Conservation (phyloP, 2,888 invertebrate species). For the Zygothrica quintamaculata region DNA sequence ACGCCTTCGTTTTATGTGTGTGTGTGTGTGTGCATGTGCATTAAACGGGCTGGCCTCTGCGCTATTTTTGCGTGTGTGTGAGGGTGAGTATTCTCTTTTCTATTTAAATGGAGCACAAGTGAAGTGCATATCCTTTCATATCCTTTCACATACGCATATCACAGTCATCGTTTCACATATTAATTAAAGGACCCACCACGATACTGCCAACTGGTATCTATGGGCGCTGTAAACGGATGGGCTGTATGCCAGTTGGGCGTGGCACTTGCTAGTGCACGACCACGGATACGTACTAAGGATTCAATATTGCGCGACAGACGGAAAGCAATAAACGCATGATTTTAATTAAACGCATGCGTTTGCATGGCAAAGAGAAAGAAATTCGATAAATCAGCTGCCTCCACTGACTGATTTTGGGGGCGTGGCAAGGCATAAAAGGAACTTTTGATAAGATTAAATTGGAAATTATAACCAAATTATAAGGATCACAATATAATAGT, state of each 20-base stretch:
- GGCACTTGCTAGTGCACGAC: slow-evolving; percentile 22
- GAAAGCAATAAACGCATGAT: slow-evolving; percentile 54
- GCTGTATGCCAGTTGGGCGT: slow-evolving; percentile 12
- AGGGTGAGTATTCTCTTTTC: slow-evolving; percentile 65
- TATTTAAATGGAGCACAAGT: slow-evolving; percentile 81
- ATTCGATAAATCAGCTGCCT: slow-evolving; percentile 4
- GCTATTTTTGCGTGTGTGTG: slow-evolving; percentile 13
- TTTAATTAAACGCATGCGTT: slow-evolving; percentile 59
- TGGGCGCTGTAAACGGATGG: slow-evolving; percentile 7
- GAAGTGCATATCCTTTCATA: slow-evolving; percentile 65
- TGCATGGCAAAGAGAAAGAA: slow-evolving; percentile 9
- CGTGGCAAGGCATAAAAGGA: neutral
- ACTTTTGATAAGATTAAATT: too few relatives aligned
- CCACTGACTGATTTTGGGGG: slow-evolving; percentile 19
- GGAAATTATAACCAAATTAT: too few relatives aligned
- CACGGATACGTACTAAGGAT: neutral
- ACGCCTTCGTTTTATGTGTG: slow-evolving; percentile 28
- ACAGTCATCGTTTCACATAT: slow-evolving; percentile 67
- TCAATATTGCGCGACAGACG: slow-evolving; percentile 13
- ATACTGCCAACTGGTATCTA: slow-evolving; percentile 1
- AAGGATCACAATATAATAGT: too few relatives aligned
- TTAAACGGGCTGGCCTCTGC: slow-evolving; percentile 15
- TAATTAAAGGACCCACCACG: slow-evolving; percentile 63
- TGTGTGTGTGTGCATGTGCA: slow-evolving; percentile 12
- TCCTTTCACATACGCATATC: slow-evolving; percentile 24